A percentile compares a stretch with the other conserved stretches of the same genome.
Evolutionary conservation across 1,140 invertebrate species (phyloP).

Genomic region (Eueides isabella): DNA sequence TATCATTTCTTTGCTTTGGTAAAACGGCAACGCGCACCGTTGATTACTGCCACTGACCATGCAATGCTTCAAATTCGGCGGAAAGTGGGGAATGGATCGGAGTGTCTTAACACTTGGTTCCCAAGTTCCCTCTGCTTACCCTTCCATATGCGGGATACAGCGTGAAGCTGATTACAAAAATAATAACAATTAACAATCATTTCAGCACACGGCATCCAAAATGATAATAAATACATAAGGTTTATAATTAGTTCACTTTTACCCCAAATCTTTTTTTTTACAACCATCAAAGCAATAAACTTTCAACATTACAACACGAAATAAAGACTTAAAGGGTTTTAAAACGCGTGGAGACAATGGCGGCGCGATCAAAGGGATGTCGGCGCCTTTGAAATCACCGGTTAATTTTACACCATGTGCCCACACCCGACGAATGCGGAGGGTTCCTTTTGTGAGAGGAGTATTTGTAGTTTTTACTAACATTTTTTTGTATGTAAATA

Average conservation of each 20-base stretch:
- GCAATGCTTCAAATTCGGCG: no score
- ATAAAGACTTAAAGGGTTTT: conserved; percentile 63
- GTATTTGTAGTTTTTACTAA: background rate
- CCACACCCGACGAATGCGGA: conserved; percentile 46
- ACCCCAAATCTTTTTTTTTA: background rate
- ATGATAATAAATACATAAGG: background rate
- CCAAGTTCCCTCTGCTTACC: no score
- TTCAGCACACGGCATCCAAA: background rate
- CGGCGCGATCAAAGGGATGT: conserved; percentile 62
- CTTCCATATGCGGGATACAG: no score
- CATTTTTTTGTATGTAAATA: background rate
- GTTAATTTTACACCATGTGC: conserved; percentile 66
- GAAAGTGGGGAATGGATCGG: no score
- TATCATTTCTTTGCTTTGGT: no score
- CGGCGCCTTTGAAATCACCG: conserved; percentile 62
- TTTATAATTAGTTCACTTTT: background rate
- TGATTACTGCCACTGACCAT: no score
- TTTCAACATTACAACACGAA: conserved; percentile 75
- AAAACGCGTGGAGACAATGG: conserved; percentile 75
- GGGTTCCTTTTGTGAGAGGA: conserved; percentile 4
- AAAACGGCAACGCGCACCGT: no score
- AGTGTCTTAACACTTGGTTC: no score
- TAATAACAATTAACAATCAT: background rate
- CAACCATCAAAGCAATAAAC: conserved; percentile 56
- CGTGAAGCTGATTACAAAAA: background rate